These are phyloP conservation scores for Microcebus murinus DNA, from an alignment of 2,113 vertebrate genomes.

Conservation along the genomic window DNA sequence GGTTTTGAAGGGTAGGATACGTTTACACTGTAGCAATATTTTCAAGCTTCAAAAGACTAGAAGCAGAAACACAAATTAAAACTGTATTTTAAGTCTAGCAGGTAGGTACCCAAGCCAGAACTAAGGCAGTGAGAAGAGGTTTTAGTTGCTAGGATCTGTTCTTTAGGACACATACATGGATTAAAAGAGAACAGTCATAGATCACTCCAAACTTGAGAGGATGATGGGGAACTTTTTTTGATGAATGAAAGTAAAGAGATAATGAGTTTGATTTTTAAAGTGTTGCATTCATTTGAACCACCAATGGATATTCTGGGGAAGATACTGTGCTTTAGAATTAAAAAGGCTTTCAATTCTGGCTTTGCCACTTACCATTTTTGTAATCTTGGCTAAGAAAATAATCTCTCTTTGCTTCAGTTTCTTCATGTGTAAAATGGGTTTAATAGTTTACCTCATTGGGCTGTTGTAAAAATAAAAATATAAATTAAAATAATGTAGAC, in stretches of 20 bases:
- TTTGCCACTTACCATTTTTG: constrained; percentile 21
- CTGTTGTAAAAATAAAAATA: constrained; percentile 38
- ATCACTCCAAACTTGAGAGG: background rate
- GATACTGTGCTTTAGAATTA: constrained; percentile 15
- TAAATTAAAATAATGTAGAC: constrained; percentile 31
- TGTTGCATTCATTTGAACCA: constrained; percentile 24
- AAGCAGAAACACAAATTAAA: background rate
- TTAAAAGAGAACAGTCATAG: background rate
- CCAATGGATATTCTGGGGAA: constrained; percentile 5
- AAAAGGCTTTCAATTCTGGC: constrained; percentile 11
- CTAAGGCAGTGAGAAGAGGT: background rate
- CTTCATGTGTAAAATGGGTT: constrained; percentile 2
- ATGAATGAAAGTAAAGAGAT: constrained; percentile 15
- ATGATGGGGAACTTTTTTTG: background rate
- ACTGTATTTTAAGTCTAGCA: constrained; percentile 18
- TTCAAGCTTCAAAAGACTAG: background rate
- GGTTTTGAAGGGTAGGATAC: background rate
- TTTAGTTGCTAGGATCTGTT: constrained; percentile 22
- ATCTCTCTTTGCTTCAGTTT: constrained; percentile 18
- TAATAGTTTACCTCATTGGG: background rate
- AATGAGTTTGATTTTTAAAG: constrained; percentile 23
- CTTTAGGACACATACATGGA: background rate
- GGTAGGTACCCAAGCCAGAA: background rate
- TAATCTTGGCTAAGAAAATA: background rate
- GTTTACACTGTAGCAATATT: background rate